These are phyloP conservation scores for Pammene fasciana DNA, from an alignment of 2,888 invertebrate species.

Conservation along the genomic window DNA sequence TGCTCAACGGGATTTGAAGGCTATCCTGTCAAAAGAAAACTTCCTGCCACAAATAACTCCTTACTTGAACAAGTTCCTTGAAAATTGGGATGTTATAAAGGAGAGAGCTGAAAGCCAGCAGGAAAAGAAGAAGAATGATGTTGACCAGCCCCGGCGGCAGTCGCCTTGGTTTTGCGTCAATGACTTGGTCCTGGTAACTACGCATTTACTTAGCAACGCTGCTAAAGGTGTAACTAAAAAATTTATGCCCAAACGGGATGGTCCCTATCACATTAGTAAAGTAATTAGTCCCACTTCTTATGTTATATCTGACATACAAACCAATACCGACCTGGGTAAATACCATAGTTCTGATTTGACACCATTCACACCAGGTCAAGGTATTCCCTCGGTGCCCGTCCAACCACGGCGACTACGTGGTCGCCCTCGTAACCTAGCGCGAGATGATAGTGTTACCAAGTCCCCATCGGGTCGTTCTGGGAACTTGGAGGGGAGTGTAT, in stretches of 20 bases:
- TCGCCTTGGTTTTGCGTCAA: conserved; percentile 6
- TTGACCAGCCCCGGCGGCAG: conserved; percentile 1
- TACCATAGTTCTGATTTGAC: conserved; percentile 15
- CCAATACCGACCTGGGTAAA: conserved; percentile 11
- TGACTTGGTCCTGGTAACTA: conserved; percentile 2
- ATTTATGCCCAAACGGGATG: conserved; percentile 52
- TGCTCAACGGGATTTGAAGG: conserved; percentile 37
- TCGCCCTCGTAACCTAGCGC: background rate
- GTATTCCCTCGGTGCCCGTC: conserved; percentile 8
- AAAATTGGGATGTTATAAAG: conserved; percentile 16
- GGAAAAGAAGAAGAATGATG: background rate
- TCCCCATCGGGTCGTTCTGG: conserved; percentile 24
- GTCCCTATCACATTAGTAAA: conserved; percentile 47
- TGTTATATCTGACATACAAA: conserved; percentile 26
- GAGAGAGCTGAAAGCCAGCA: conserved; percentile 8
- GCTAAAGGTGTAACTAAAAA: conserved; percentile 45
- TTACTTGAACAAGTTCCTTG: conserved; percentile 32
- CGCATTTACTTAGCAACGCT: conserved; percentile 36
- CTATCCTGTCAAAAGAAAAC: conserved; percentile 39
- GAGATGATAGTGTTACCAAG: conserved; percentile 3
- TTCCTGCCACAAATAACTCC: conserved; percentile 44
- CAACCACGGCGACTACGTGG: conserved; percentile 24
- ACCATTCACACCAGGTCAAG: background rate
- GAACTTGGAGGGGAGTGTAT: conserved; percentile 40
- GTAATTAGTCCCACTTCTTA: conserved; percentile 40